Base-by-base conservation (phyloP, 2,113 vertebrate species). In the Parus major region DNA sequence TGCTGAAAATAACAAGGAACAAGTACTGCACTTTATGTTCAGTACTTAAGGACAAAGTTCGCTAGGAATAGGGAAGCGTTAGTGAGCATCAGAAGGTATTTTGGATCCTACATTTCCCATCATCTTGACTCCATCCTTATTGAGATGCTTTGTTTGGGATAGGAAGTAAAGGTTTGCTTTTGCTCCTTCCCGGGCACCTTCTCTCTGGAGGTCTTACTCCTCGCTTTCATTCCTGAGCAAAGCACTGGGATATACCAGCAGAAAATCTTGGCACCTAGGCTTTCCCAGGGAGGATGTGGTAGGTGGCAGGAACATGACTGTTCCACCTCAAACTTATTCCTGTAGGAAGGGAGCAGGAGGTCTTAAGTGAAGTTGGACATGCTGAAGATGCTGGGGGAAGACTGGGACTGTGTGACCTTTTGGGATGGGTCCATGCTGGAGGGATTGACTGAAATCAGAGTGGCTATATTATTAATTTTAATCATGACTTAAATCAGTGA, bases 401-500 rank as follows among this genome's bases (percentile, higher is more conserved):
- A 56, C 36, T 88, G 63, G 31, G 42, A 33, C 50, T 49, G 10
- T 11, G 36, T 0, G 1, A 83, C 68, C 33, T 55, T 80, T 69
- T 0, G 5, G 33, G 9, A 15, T 85, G 72, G 49, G 61, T 76
- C 83, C 0, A 0, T 66, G 39, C 47, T 83, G 60, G 55, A 80
- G 71, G 73, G 77, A 82, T 49, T 90, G 72, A 82, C 86, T 95
- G 77, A 91, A 92, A 61, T 95, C 77, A 89, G 52, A 68, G 69
- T 86, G 80, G 84, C 95, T 95, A 17, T 94, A 71, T 92, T 93
- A 87, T 61, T 89, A 89, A 92, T 96, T 96, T 96, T 95, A 93
- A 90, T 97, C 95, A 95, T 89, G 25, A 82, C 69, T 93, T 91
- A 97, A 96, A 95, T 96, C 95, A 97, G 83, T 10, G 4, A 95